A percentile compares a stretch with the other conserved stretches of the same genome.
Evolutionary conservation across 1,140 invertebrate species (phyloP).

Genomic region (Metaphire vulgaris): DNA sequence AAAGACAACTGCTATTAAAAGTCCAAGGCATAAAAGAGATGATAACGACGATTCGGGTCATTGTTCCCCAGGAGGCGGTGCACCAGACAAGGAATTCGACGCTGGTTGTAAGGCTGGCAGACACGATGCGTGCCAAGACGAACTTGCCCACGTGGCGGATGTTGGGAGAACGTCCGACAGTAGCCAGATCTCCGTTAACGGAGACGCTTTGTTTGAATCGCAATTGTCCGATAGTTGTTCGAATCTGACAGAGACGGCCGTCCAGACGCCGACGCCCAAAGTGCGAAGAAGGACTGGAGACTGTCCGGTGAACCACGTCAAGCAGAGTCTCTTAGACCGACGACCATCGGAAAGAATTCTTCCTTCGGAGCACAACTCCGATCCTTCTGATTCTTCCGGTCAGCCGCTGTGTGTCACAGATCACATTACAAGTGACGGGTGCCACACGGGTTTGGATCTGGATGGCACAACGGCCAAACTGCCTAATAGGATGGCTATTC

Average conservation of each 20-base stretch:
- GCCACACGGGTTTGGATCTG: not conserved
- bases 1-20: not conserved
- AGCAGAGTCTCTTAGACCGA: conserved; percentile 20
- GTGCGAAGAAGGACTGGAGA: conserved; percentile 27
- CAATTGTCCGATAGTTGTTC: conserved; percentile 31
- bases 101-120: conserved; percentile 82
- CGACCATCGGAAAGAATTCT: not conserved
- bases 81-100: not conserved
- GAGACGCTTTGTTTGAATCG: conserved; percentile 40
- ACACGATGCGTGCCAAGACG: conserved; percentile 60
- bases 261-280: conserved; percentile 27
- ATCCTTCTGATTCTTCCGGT: not conserved
- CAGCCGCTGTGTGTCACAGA: not conserved
- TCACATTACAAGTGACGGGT: not conserved
- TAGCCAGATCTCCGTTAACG: conserved; percentile 35
- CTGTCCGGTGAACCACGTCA: conserved; percentile 26
- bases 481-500: not conserved
- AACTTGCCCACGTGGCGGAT: conserved; percentile 33
- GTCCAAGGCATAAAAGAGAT: not conserved
- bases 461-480: not conserved
- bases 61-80: conserved; percentile 3
- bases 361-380: not conserved
- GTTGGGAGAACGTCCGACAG: conserved; percentile 39
- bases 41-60: conserved; percentile 12
- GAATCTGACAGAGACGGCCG: conserved; percentile 4